These are phyloP conservation scores for Drosophila anomalipes DNA, from an alignment of 2,888 invertebrate species.

Conservation along the genomic window DNA sequence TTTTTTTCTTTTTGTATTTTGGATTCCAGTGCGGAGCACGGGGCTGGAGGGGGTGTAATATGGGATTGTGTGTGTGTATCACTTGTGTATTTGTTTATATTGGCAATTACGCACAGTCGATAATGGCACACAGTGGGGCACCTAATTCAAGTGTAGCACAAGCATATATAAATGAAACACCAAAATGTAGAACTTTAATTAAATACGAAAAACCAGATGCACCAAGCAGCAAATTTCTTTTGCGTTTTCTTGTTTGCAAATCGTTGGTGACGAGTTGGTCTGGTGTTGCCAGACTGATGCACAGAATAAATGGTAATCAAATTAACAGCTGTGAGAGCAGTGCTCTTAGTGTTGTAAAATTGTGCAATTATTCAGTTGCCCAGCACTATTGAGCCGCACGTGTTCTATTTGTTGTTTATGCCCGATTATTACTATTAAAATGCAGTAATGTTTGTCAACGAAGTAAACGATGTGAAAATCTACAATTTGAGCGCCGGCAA, in stretches of 20 bases:
- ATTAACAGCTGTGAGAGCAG: slow-evolving; percentile 44
- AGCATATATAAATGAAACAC: slow-evolving; percentile 32
- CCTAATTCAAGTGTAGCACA: slow-evolving; percentile 6
- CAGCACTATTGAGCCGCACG: slow-evolving; percentile 53
- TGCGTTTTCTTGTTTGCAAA: slow-evolving; percentile 65
- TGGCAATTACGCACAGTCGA: slow-evolving; percentile 29
- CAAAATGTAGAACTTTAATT: slow-evolving; percentile 9
- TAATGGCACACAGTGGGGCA: slow-evolving; percentile 24
- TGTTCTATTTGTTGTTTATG: slow-evolving; percentile 66
- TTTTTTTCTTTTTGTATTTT: slow-evolving; percentile 38
- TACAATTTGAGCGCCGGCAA: slow-evolving; percentile 99
- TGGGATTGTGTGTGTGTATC: slow-evolving; percentile 34
- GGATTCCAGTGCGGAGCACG: slow-evolving; percentile 36
- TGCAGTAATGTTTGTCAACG: slow-evolving; percentile 93
- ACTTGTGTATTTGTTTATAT: slow-evolving; percentile 50
- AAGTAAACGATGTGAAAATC: slow-evolving; percentile 98
- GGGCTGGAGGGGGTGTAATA: slow-evolving; percentile 34
- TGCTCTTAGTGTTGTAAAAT: slow-evolving; percentile 32
- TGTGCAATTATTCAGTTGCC: neutral
- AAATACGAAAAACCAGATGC: slow-evolving; percentile 17
- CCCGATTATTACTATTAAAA: slow-evolving; percentile 32
- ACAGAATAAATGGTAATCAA: slow-evolving; percentile 2
- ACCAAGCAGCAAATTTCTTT: slow-evolving; percentile 44
- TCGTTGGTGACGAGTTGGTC: slow-evolving; percentile 46
- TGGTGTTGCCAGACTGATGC: slow-evolving; percentile 38